Evolutionary conservation across 2,113 vertebrate genomes (phyloP).

Genomic region (Aix galericulata): DNA sequence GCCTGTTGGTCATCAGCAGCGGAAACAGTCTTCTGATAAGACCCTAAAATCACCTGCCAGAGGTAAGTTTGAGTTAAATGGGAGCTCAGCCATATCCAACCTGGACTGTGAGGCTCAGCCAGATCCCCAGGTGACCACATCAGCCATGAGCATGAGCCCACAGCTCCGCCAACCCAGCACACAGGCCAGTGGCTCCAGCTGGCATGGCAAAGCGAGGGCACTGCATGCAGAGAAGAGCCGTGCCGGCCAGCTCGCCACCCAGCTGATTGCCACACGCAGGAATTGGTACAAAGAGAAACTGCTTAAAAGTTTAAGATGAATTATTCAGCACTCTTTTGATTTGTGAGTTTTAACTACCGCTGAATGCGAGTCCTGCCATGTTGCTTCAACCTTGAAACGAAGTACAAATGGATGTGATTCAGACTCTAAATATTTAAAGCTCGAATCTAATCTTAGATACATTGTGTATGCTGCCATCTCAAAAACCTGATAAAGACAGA

Average conservation of each 20-base stretch:
- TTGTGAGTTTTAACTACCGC: conserved; percentile 11
- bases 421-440: conserved; percentile 63
- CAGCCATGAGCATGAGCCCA: neutral
- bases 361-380: conserved; percentile 10
- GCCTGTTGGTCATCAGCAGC: neutral
- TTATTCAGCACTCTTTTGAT: conserved; percentile 28
- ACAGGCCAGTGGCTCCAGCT: accelerated
- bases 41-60: neutral
- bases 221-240: neutral
- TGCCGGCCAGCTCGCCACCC: neutral
- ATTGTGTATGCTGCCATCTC: conserved; percentile 43
- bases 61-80: neutral
- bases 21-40: neutral
- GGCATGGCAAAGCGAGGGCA: neutral
- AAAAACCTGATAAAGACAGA: neutral
- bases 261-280: neutral
- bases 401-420: conserved; percentile 46
- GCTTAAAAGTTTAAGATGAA: conserved; percentile 12
- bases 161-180: neutral
- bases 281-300: neutral
- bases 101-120: neutral
- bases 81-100: neutral
- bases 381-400: conserved; percentile 49
- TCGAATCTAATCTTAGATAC: conserved; percentile 56
- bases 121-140: neutral